phyloP scores from a whole-genome alignment of 2,888 invertebrate species.

The Ceriagrion tenellum region DNA sequence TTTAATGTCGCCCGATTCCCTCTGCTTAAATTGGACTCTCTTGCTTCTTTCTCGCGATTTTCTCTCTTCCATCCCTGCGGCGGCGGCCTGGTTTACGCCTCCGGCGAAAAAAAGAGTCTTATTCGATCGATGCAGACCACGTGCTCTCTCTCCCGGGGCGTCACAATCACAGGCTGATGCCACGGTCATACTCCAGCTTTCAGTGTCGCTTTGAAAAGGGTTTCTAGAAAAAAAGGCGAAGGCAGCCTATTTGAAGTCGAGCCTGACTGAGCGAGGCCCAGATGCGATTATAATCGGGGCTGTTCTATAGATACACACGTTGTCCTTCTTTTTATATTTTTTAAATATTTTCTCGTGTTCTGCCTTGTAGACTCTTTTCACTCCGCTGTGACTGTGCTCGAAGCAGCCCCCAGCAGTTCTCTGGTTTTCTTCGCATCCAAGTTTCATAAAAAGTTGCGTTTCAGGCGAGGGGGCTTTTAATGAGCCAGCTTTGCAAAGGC shows the following conservation, averaged over 20 bases:
- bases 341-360: background rate
- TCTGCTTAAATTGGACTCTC: background rate
- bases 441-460: background rate
- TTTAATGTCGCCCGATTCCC: background rate
- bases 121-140: background rate
- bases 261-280: background rate
- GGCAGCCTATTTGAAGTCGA: background rate
- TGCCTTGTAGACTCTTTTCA: no score
- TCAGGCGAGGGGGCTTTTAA: background rate
- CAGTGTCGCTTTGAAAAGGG: background rate
- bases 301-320: background rate
- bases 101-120: background rate
- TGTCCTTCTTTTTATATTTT: background rate
- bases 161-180: conserved; percentile 9
- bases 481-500: background rate
- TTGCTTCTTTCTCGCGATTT: background rate
- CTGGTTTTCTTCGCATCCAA: background rate
- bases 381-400: background rate
- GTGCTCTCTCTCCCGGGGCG: background rate
- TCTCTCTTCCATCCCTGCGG: background rate
- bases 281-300: background rate
- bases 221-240: background rate
- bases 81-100: background rate
- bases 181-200: background rate
- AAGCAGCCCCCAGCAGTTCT: background rate